Conservation (phyloP, 2,113 vertebrate species). For the Upupa epops region DNA sequence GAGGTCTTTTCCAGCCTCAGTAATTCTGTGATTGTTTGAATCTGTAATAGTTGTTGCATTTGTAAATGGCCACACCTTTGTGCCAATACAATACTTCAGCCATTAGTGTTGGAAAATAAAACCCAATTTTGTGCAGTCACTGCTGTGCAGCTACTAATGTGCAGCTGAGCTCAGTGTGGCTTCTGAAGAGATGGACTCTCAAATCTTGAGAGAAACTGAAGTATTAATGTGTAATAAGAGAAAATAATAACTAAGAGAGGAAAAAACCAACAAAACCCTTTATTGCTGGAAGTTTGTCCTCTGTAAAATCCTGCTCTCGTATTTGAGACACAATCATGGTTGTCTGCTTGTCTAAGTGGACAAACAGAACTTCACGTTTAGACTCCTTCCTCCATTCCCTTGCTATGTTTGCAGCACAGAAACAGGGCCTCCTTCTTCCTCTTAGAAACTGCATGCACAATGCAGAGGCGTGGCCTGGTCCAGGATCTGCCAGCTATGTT, state of each 20-base stretch:
- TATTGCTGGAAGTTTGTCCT: neutral
- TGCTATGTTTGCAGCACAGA: accelerated
- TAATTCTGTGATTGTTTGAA: too few species aligned
- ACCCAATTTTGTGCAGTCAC: neutral
- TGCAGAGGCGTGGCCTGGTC: neutral
- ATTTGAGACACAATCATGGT: neutral
- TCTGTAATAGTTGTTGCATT: neutral
- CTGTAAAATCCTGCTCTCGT: neutral
- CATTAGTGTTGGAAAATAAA: neutral
- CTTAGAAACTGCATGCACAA: accelerated
- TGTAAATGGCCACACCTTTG: accelerated
- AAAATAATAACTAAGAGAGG: neutral
- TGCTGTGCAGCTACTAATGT: neutral
- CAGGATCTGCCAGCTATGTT: neutral
- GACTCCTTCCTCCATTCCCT: neutral
- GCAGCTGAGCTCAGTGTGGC: neutral
- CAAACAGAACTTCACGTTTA: neutral
- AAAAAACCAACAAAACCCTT: neutral
- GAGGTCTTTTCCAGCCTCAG: too few species aligned
- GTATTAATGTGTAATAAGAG: neutral
- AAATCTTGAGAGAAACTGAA: neutral
- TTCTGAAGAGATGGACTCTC: neutral
- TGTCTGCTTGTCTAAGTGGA: neutral
- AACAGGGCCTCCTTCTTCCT: accelerated
- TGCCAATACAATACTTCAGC: accelerated